These are phyloP conservation scores for Sialis lutaria DNA, from an alignment of 2,888 invertebrate species.

Conservation along the genomic window DNA sequence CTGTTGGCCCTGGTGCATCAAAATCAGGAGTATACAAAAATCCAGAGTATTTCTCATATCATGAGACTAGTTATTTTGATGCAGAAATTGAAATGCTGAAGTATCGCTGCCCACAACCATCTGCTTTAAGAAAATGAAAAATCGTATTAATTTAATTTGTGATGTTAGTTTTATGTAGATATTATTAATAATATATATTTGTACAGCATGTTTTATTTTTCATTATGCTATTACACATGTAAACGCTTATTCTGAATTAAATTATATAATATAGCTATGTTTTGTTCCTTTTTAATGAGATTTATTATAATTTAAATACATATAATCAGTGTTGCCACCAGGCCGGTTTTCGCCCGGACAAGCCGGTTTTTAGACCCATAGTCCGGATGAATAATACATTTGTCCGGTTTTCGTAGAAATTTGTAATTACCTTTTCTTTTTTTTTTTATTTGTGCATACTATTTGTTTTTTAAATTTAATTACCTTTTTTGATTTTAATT, in stretches of 20 bases:
- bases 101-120: constrained; percentile 63
- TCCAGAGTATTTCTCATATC: constrained; percentile 74
- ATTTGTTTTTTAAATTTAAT: too few relatives aligned
- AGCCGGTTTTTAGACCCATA: too few relatives aligned
- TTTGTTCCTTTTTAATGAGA: too few relatives aligned
- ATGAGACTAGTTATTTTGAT: constrained; percentile 59
- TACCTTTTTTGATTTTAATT: too few relatives aligned
- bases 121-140: constrained; percentile 25
- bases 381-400: too few relatives aligned
- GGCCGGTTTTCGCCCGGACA: too few relatives aligned
- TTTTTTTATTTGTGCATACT: too few relatives aligned
- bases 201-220: background rate
- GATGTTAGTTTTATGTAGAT: background rate
- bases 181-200: constrained; percentile 5
- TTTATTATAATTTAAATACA: too few relatives aligned
- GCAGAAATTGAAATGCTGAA: constrained; percentile 74
- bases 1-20: constrained; percentile 55
- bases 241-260: background rate
- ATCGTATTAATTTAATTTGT: background rate
- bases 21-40: constrained; percentile 64
- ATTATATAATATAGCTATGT: too few relatives aligned
- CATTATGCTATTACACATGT: background rate
- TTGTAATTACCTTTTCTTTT: too few relatives aligned
- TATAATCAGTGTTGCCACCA: too few relatives aligned
- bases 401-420: too few relatives aligned